Base-by-base conservation (phyloP, 2,797 vertebrate species). In the Anguilla marmorata region DNA sequence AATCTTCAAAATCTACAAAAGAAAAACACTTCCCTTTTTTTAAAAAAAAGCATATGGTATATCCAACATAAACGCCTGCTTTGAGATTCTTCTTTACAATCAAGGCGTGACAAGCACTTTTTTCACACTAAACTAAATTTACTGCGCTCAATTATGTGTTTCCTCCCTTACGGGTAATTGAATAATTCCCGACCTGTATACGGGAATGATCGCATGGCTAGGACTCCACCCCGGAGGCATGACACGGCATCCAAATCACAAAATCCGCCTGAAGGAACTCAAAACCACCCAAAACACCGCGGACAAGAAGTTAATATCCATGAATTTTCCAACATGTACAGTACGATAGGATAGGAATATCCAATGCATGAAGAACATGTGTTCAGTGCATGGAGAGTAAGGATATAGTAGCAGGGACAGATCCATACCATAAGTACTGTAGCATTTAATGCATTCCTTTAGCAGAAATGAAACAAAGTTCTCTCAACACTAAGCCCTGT, bases 101-200 rank as follows among this genome's bases (percentile, higher is more conserved):
- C 27, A 60, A 33, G 54, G 14, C n/a, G 21, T 54, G 50, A 30
- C 11, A 3, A 58, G 52, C 12, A 84, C 50, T 4, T 84, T 84
- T 41, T 80, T 83, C 48, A 87, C 76, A 84, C 45, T 85, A 58
- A 19, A 86, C 87, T 69, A 90, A 89, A 89, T 90, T 86, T 90
- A 89, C 87, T 88, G 74, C 86, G 86, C 86, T 88, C 87, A 85
- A 88, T 90, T 90, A 88, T 90, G 86, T 87, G 86, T 88, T 88
- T 87, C 88, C 87, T 87, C 85, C 74, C 89, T 50, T 76, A 84
- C 84, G 86, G 79, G 85, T 60, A 16, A 87, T 56, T 88, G 82
- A 85, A 85, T 84, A 74, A 37, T 58, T 85, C 84, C 37, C 83
- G 54, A 54, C 66, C 84, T 33, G 86, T 87, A 79, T 76, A 86